These are phyloP conservation scores for Bombus balteatus DNA, from an alignment of 1,140 invertebrate genomes.

Conservation along the genomic window DNA sequence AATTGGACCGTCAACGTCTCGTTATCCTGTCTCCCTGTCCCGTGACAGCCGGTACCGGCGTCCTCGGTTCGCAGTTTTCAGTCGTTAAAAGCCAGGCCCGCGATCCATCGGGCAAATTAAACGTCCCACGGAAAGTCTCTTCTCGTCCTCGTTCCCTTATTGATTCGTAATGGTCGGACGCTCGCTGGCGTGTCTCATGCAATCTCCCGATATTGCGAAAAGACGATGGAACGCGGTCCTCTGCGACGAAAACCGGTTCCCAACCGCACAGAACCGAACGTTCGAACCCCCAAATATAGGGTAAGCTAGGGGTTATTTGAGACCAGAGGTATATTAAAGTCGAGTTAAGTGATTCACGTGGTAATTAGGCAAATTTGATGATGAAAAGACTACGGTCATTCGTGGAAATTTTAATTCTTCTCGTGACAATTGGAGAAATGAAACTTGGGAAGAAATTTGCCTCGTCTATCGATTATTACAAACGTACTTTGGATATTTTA, in stretches of 20 bases:
- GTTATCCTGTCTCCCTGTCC: constrained; percentile 62
- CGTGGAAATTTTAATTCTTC: too few species aligned
- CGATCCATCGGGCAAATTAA: constrained; percentile 68
- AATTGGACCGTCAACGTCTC: constrained; percentile 74
- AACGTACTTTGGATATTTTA: too few species aligned
- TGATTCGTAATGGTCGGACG: constrained; percentile 67
- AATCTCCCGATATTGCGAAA: constrained; percentile 65
- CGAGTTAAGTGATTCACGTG: neutral
- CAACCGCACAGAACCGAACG: neutral
- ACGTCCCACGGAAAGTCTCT: constrained; percentile 59
- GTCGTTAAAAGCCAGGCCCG: constrained; percentile 54
- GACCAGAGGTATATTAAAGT: neutral
- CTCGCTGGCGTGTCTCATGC: constrained; percentile 63
- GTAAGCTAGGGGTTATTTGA: neutral
- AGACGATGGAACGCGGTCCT: constrained; percentile 49
- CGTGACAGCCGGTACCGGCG: constrained; percentile 69
- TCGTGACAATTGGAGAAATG: too few species aligned
- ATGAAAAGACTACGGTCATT: too few species aligned
- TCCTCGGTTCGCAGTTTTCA: constrained; percentile 55
- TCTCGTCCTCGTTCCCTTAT: constrained; percentile 55
- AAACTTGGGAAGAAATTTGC: too few species aligned
- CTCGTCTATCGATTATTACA: too few species aligned
- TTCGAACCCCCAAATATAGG: constrained; percentile 25
- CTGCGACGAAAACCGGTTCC: constrained; percentile 52
- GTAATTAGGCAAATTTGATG: neutral